A percentile compares a stretch with the other conserved stretches of the same genome.
phyloP scores from a whole-genome alignment of 2,113 vertebrate species.

The Eurystomus gularis region DNA sequence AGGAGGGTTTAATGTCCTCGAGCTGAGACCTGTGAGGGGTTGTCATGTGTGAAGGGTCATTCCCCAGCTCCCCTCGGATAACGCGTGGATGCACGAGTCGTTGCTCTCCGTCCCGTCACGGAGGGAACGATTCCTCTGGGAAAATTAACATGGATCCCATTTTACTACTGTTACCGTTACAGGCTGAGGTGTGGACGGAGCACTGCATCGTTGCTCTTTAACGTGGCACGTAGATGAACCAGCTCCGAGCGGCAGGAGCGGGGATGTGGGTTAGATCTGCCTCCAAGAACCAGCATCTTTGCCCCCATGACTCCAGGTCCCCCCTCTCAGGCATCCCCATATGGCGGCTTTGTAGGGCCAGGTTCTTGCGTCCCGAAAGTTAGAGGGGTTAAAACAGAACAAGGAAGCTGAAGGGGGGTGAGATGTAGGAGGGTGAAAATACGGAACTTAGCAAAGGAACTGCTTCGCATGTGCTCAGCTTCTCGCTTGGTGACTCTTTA shows the following conservation, averaged over 20 bases:
- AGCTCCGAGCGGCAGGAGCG: accelerated
- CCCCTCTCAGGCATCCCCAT: neutral
- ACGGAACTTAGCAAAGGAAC: neutral
- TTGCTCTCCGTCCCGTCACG: accelerated
- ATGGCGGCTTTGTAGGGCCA: accelerated
- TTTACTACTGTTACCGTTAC: neutral
- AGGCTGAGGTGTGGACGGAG: neutral
- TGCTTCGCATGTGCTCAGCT: neutral
- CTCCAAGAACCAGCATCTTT: neutral
- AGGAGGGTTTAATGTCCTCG: accelerated
- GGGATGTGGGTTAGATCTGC: neutral
- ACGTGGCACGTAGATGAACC: accelerated
- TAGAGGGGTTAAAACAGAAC: neutral
- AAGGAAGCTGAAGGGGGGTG: neutral
- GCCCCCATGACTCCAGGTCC: neutral
- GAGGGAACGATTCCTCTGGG: neutral
- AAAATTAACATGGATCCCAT: accelerated
- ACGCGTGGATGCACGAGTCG: accelerated
- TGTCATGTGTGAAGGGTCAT: accelerated
- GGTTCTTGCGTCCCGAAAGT: neutral
- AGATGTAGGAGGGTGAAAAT: neutral
- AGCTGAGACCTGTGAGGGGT: neutral
- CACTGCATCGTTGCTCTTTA: accelerated
- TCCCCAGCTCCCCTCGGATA: neutral
- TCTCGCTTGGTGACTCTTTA: neutral